Percentiles rank a stretch among this genome's conserved stretches.
These are phyloP conservation scores for Taurulus bubalis DNA, from an alignment of 2,113 vertebrate genomes.

Conservation along the genomic window DNA sequence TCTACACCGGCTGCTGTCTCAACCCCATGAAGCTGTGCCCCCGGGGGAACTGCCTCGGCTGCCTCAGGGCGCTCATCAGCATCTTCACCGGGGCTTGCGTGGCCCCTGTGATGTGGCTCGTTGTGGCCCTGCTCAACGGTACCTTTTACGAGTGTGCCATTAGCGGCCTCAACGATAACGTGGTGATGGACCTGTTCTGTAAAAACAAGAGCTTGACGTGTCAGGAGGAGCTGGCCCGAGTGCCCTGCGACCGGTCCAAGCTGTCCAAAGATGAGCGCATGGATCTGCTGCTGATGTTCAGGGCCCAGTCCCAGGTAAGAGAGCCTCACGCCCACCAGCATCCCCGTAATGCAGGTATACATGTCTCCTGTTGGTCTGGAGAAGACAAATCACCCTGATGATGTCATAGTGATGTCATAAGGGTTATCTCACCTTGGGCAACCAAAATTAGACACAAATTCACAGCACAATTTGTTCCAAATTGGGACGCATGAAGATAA, in stretches of 20 bases:
- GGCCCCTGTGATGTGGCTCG: conserved; percentile 94
- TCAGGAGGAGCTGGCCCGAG: conserved; percentile 82
- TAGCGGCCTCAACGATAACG: conserved; percentile 85
- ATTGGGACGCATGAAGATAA: not conserved
- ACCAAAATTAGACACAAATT: not conserved
- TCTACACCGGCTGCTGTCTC: conserved; percentile 92
- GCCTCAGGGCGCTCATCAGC: conserved; percentile 54
- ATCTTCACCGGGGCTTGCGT: conserved; percentile 82
- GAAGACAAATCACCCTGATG: not conserved
- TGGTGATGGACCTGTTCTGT: conserved; percentile 85
- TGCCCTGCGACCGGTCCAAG: conserved; percentile 86
- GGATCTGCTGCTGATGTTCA: conserved; percentile 88
- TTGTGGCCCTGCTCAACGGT: conserved; percentile 92
- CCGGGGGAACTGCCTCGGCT: conserved; percentile 71
- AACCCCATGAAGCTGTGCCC: conserved; percentile 82
- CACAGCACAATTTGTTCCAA: not conserved
- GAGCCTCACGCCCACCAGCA: not conserved
- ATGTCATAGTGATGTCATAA: not conserved
- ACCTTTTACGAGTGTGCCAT: conserved; percentile 94
- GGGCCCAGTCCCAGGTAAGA: conserved; percentile 94
- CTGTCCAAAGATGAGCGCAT: conserved; percentile 80
- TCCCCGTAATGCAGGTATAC: not conserved
- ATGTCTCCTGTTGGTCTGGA: not conserved
- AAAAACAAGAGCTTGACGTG: conserved; percentile 85
- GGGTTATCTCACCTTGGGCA: not conserved